Evolutionary conservation across 2,797 vertebrate genomes (phyloP).

Genomic region (Melanogrammus aeglefinus): DNA sequence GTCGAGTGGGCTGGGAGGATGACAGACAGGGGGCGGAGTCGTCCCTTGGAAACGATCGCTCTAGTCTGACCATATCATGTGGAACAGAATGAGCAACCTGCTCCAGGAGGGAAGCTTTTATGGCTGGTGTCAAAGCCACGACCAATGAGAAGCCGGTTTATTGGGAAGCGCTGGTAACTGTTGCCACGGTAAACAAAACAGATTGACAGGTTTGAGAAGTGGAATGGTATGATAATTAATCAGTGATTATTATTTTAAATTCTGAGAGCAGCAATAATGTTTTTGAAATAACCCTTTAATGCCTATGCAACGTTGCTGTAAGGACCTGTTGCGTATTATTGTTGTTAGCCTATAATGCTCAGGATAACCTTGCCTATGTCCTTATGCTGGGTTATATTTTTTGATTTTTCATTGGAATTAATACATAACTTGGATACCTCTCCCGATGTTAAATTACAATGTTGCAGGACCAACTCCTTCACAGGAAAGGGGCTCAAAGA

Average conservation of each 20-base stretch:
- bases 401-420: conserved; percentile 12
- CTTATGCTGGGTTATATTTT: neutral
- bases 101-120: conserved; percentile 5
- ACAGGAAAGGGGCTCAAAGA: conserved; percentile 38
- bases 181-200: conserved; percentile 47
- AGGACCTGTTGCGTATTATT: too few relatives aligned
- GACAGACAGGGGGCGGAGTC: conserved; percentile 34
- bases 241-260: too few relatives aligned
- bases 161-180: conserved; percentile 5
- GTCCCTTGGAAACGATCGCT: conserved; percentile 5
- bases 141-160: conserved; percentile 19
- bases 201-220: conserved; percentile 11
- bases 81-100: conserved; percentile 44
- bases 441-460: conserved; percentile 57
- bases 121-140: conserved; percentile 19
- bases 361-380: too few relatives aligned
- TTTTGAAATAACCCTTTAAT: too few relatives aligned
- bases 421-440: conserved; percentile 16
- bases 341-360: too few relatives aligned
- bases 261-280: too few relatives aligned
- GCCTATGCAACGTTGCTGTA: too few relatives aligned
- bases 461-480: conserved; percentile 15
- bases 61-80: conserved; percentile 64
- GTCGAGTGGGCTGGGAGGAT: conserved; percentile 45
- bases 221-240: too few relatives aligned